phyloP scores from a whole-genome alignment of 2,113 vertebrate species.

The Micronycteris hirsuta region DNA sequence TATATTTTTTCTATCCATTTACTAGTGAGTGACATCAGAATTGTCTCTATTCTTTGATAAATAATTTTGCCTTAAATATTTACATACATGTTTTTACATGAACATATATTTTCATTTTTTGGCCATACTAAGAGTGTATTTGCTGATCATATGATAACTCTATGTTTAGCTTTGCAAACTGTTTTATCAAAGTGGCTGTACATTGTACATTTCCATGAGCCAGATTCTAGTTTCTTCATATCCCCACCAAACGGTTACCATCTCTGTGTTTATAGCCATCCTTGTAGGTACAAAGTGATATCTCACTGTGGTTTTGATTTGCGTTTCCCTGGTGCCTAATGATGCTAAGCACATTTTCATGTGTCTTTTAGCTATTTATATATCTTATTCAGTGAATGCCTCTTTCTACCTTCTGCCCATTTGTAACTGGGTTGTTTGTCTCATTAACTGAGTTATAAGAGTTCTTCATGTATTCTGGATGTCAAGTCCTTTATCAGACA shows the following conservation, averaged over 20 bases:
- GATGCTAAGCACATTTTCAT: too few relatives aligned
- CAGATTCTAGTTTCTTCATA: background rate
- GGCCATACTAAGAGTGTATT: background rate
- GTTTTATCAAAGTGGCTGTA: background rate
- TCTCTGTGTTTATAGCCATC: background rate
- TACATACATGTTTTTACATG: background rate
- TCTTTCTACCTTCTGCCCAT: too few relatives aligned
- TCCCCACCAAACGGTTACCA: background rate
- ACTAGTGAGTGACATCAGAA: background rate
- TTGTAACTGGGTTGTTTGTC: background rate
- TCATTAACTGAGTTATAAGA: background rate
- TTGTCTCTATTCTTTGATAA: background rate
- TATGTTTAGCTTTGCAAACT: background rate
- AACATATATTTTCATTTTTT: background rate
- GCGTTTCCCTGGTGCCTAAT: background rate
- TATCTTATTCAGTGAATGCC: too few relatives aligned
- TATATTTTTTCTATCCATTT: background rate
- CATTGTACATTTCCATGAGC: background rate
- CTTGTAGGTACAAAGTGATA: background rate
- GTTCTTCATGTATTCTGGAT: background rate
- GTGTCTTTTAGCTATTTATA: too few relatives aligned
- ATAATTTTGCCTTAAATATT: background rate
- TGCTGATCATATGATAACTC: background rate
- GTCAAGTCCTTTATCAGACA: background rate
- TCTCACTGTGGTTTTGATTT: background rate